Evolutionary conservation across 1,140 invertebrate species (phyloP).

Genomic region (Maconellicoccus hirsutus): DNA sequence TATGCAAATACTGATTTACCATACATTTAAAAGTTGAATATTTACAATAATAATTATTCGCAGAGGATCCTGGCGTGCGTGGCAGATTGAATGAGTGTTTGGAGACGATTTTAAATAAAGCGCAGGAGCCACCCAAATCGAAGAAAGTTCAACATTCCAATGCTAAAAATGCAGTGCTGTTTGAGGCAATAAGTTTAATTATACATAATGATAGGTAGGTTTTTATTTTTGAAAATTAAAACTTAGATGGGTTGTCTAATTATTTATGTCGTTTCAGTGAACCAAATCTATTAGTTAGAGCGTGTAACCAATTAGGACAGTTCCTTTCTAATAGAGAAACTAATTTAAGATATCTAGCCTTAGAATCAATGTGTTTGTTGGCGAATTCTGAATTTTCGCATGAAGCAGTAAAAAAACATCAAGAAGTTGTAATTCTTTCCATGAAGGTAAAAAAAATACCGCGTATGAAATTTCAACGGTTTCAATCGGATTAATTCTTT

Average conservation of each 20-base stretch:
- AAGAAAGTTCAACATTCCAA: constrained; percentile 99
- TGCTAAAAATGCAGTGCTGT: constrained; percentile 98
- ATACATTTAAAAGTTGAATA: neutral
- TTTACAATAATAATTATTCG: constrained; percentile 21
- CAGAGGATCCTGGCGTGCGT: constrained; percentile 87
- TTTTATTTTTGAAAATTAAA: neutral
- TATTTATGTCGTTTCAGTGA: constrained; percentile 48
- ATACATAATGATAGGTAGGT: constrained; percentile 88
- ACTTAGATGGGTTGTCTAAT: neutral
- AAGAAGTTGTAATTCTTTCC: constrained; percentile 97
- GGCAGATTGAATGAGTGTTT: constrained; percentile 94
- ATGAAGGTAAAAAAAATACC: constrained; percentile 78
- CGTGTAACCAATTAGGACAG: constrained; percentile 97
- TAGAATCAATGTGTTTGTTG: constrained; percentile 98
- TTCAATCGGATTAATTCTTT: too few relatives aligned
- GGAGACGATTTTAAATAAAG: constrained; percentile 99
- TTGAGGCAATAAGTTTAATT: constrained; percentile 98
- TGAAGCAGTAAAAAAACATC: constrained; percentile 99
- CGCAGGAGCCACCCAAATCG: constrained; percentile 97
- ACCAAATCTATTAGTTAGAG: constrained; percentile 90
- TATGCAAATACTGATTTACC: constrained; percentile 34
- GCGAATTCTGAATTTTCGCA: constrained; percentile 99
- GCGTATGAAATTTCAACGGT: neutral
- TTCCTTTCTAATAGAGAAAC: constrained; percentile 98
- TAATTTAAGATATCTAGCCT: constrained; percentile 91